Evolutionary conservation across 2,113 vertebrate genomes (phyloP).

Genomic region (Gobiocypris rarus): DNA sequence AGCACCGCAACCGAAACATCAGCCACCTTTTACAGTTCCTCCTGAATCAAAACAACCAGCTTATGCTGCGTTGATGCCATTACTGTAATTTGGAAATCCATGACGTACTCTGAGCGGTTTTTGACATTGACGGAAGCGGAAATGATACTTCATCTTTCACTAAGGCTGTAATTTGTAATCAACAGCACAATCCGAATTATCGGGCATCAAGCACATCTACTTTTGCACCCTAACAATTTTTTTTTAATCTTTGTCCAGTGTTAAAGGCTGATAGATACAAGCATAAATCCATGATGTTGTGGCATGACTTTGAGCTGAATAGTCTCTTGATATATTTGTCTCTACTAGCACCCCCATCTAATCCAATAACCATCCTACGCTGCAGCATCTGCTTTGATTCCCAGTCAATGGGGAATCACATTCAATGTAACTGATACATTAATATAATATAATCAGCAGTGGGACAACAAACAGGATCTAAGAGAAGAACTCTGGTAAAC

Average conservation of each 20-base stretch:
- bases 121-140: no score
- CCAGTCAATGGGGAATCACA: conserved; percentile 56
- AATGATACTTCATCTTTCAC: background rate
- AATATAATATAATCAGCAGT: conserved; percentile 58
- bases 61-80: no score
- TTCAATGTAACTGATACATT: conserved; percentile 58
- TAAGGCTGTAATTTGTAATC: background rate
- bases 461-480: conserved; percentile 19
- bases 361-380: conserved; percentile 48
- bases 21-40: no score
- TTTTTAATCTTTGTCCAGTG: background rate
- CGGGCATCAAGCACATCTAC: background rate
- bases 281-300: background rate
- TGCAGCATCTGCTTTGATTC: conserved; percentile 50
- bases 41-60: no score
- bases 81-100: no score
- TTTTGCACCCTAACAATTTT: background rate
- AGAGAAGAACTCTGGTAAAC: conserved; percentile 34
- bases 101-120: no score
- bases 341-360: conserved; percentile 44
- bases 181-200: background rate
- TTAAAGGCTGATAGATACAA: background rate
- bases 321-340: conserved; percentile 48
- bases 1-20: no score
- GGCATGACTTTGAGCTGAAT: conserved; percentile 30